phyloP scores from a whole-genome alignment of 2,797 vertebrate species.

The Takifugu rubripes region DNA sequence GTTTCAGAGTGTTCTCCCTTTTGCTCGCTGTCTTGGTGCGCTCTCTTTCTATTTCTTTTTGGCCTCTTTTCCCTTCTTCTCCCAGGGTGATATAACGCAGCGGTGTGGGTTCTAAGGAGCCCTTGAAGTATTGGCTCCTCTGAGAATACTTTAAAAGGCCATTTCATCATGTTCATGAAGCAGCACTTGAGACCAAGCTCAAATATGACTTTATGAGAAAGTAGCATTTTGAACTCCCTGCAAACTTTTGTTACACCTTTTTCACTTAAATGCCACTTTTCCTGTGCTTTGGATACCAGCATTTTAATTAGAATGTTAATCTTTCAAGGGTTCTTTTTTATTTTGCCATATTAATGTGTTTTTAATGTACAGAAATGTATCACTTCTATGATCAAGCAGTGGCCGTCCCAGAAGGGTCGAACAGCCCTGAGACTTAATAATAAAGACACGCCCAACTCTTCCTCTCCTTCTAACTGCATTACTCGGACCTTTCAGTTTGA shows the following conservation, averaged over 20 bases:
- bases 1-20: constrained; percentile 62
- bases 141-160: constrained; percentile 77
- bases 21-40: constrained; percentile 54
- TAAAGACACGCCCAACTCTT: too few relatives aligned
- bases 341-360: background rate
- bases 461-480: too few relatives aligned
- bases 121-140: constrained; percentile 78
- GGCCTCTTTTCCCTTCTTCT: constrained; percentile 59
- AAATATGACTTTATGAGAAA: constrained; percentile 70
- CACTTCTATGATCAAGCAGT: too few relatives aligned
- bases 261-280: constrained; percentile 42
- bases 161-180: constrained; percentile 75
- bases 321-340: background rate
- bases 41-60: constrained; percentile 59
- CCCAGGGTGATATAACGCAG: constrained; percentile 70
- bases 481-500: too few relatives aligned
- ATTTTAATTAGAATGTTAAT: background rate
- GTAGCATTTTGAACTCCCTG: constrained; percentile 60
- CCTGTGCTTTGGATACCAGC: constrained; percentile 21
- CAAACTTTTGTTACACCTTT: constrained; percentile 64
- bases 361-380: too few relatives aligned
- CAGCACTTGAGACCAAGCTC: constrained; percentile 66
- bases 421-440: too few relatives aligned
- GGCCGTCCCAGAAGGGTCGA: too few relatives aligned
- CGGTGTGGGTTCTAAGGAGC: constrained; percentile 75